Base-by-base conservation (phyloP, 2,797 vertebrate species). In the Danio jaintianensis region DNA sequence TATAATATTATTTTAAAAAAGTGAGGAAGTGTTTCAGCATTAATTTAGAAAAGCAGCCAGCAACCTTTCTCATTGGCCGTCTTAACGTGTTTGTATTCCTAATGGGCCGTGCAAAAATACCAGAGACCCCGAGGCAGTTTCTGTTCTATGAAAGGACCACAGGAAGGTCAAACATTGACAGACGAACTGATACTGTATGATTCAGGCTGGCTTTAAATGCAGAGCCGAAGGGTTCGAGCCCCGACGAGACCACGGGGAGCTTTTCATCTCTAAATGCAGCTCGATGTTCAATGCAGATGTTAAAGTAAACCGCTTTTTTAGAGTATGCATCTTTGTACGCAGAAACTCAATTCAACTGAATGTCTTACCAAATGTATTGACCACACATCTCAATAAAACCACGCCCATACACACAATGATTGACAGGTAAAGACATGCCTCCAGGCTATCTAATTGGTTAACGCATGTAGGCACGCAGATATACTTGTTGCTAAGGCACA, bases 161-260 rank as follows among this genome's bases (percentile, higher is more conserved):
- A 47, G 15, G 20, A 73, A 73, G 70, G 55, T 75, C 72, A 52
- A 75, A 75, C 72, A 63, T 6, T 52, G 45, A 50, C 72, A 50
- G 58, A 13, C n/a, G 45, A 58, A 58, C 40, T 45, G 18, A 59
- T 36, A n/a, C 43, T 62, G 15, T 38, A 40, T 50, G 10, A 61
- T 47, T 62, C 43, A 62, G 43, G 3, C 56, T 15, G 45, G 18
- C 10, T 29, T 58, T 45, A 29, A 45, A 58, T 16, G 1, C 40
- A 72, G 58, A 72, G 53, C 18, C 53, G 45, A 72, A 58, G 40
- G 5, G n/a, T 58, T 13, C 7, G 7, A 45, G 53, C 13, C 9
- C 3, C 38, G 16, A 11, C 5, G 12, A 72, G 18, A 58, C 6
- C 1, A 63, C 0, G 0, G 45, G 42, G 43, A 62, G 42, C 7